These are phyloP conservation scores for Actenoides lindsayi DNA, from an alignment of 2,113 vertebrate species.

Conservation along the genomic window DNA sequence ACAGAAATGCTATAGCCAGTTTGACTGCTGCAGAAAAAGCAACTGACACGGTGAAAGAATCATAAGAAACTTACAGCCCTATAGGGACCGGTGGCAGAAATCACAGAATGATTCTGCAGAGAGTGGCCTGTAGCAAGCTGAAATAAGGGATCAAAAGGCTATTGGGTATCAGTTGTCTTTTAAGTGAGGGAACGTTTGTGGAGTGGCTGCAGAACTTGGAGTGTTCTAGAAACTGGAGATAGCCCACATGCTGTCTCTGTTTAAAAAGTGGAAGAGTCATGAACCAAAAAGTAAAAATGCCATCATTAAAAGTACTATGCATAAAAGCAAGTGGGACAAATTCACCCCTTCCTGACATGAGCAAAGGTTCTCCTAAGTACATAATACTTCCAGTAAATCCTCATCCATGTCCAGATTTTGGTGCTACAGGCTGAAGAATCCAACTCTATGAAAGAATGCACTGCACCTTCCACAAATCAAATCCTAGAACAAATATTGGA, in stretches of 20 bases:
- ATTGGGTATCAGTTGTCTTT: constrained; percentile 22
- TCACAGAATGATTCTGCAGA: constrained; percentile 45
- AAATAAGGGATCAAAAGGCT: background rate
- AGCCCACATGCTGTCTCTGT: background rate
- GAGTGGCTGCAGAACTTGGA: background rate
- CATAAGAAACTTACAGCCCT: constrained; percentile 56
- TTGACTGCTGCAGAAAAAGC: constrained; percentile 47
- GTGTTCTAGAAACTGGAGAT: background rate
- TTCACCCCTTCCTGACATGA: background rate
- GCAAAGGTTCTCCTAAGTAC: background rate
- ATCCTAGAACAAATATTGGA: constrained; percentile 9
- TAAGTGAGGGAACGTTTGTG: background rate
- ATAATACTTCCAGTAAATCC: background rate
- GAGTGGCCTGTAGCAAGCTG: background rate
- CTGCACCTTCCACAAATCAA: constrained; percentile 20
- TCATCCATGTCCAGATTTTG: background rate
- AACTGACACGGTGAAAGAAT: constrained; percentile 45
- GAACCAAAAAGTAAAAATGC: background rate
- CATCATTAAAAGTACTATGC: background rate
- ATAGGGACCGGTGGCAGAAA: constrained; percentile 33
- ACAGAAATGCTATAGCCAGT: constrained; percentile 50
- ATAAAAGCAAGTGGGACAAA: background rate
- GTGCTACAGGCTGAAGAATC: background rate
- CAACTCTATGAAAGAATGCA: background rate
- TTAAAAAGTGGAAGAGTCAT: background rate